Conservation (phyloP, 2,888 invertebrate genomes). For the Lycocerus yunnanus region DNA sequence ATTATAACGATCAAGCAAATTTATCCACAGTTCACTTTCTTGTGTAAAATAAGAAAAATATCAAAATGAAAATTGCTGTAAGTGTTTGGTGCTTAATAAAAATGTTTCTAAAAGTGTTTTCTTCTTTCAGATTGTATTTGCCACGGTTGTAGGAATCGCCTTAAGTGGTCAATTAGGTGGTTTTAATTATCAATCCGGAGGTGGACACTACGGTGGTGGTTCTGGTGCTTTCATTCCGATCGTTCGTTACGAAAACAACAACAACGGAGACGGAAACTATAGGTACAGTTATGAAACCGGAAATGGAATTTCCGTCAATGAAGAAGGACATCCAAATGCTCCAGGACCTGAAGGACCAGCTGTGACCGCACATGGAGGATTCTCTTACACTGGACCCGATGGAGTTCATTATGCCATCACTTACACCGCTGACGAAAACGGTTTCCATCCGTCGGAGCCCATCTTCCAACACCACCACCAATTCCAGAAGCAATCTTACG, state of each 20-base stretch:
- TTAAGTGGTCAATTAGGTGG: slow-evolving; percentile 9
- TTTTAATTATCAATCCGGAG: background rate
- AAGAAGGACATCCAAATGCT: slow-evolving; percentile 50
- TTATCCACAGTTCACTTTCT: slow-evolving; percentile 5
- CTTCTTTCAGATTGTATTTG: slow-evolving; percentile 18
- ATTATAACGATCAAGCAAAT: slow-evolving; percentile 2
- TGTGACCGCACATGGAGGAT: slow-evolving; percentile 58
- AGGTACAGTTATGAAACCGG: slow-evolving; percentile 67
- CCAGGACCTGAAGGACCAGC: slow-evolving; percentile 38
- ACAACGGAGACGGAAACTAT: slow-evolving; percentile 68
- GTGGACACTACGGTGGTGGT: background rate
- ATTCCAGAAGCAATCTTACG: slow-evolving; percentile 62
- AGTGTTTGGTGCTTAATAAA: background rate
- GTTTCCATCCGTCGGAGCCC: slow-evolving; percentile 62
- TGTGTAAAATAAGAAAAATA: background rate
- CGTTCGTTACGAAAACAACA: slow-evolving; percentile 62
- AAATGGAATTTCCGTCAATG: slow-evolving; percentile 66
- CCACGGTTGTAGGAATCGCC: slow-evolving; percentile 13
- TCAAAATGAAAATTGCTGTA: slow-evolving; percentile 19
- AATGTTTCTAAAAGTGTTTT: background rate
- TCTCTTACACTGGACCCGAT: slow-evolving; percentile 63
- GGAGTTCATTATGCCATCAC: slow-evolving; percentile 61
- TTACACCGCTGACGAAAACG: slow-evolving; percentile 64
- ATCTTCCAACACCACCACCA: slow-evolving; percentile 64
- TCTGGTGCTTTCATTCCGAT: slow-evolving; percentile 59